These are phyloP conservation scores for Diorhabda elongata DNA, from an alignment of 1,140 invertebrate species.

Conservation along the genomic window DNA sequence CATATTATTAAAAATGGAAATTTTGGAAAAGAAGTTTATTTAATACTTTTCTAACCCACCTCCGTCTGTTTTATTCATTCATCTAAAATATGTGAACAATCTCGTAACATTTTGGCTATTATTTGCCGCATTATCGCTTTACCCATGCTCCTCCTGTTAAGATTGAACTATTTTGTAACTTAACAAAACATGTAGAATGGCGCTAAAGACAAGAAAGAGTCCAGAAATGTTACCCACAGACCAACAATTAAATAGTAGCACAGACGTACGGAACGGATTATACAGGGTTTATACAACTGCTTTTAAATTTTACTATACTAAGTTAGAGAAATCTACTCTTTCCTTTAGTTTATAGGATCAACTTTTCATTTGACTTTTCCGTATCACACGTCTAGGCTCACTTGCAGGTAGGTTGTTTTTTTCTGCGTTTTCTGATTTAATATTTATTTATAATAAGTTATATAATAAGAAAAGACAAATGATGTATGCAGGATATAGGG, in stretches of 20 bases:
- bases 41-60: constrained; percentile 2
- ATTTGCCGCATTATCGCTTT: neutral
- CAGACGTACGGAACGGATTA: neutral
- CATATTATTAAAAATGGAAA: neutral
- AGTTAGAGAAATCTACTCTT: too few relatives aligned
- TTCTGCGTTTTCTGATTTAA: too few relatives aligned
- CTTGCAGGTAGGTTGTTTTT: too few relatives aligned
- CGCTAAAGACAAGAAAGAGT: neutral
- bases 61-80: neutral
- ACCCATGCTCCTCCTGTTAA: neutral
- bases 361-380: too few relatives aligned
- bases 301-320: too few relatives aligned
- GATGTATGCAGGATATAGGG: too few relatives aligned
- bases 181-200: neutral
- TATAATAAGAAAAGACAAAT: too few relatives aligned
- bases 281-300: too few relatives aligned
- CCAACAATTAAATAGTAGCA: neutral
- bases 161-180: neutral
- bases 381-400: too few relatives aligned
- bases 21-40: neutral
- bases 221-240: neutral
- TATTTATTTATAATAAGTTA: too few relatives aligned
- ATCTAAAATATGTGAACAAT: constrained; percentile 2
- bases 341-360: too few relatives aligned
- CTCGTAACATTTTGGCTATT: neutral